Percentiles rank a stretch among this genome's conserved stretches.
phyloP scores from a whole-genome alignment of 2,797 vertebrate genomes.

The Myotis planiceps region DNA sequence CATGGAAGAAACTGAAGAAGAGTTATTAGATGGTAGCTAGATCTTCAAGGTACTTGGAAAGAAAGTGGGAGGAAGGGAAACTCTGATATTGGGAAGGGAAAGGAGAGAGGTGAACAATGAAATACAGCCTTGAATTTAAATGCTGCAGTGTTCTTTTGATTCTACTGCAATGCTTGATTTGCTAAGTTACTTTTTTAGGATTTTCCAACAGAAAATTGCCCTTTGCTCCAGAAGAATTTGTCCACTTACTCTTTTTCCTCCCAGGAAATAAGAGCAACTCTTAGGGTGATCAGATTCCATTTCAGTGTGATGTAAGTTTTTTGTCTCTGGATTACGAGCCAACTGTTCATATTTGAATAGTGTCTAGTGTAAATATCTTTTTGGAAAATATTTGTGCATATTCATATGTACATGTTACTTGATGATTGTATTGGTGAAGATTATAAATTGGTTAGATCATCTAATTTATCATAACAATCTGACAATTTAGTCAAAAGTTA shows the following conservation, averaged over 20 bases:
- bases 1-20: constrained; percentile 2
- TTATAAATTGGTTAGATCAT: constrained; percentile 36
- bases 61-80: constrained; percentile 5
- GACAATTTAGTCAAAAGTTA: constrained; percentile 41
- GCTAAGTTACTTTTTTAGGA: constrained; percentile 8
- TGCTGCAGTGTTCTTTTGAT: neutral
- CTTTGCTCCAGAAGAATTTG: constrained; percentile 44
- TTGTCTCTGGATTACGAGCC: constrained; percentile 8
- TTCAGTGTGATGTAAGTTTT: neutral
- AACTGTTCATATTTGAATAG: constrained; percentile 37
- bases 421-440: constrained; percentile 9
- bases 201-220: constrained; percentile 27
- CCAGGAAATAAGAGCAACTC: constrained; percentile 16
- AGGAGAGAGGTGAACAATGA: neutral
- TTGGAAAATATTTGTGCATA: constrained; percentile 23
- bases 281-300: constrained; percentile 4
- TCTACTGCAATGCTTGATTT: neutral
- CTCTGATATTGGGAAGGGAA: neutral
- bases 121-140: constrained; percentile 41
- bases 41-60: constrained; percentile 3
- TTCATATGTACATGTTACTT: neutral
- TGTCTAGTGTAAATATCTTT: constrained; percentile 5
- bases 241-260: constrained; percentile 25
- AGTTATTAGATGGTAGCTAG: constrained; percentile 3
- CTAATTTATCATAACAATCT: neutral